These are phyloP conservation scores for Zenarchopterus dispar DNA, from an alignment of 2,797 vertebrate genomes.

Conservation along the genomic window DNA sequence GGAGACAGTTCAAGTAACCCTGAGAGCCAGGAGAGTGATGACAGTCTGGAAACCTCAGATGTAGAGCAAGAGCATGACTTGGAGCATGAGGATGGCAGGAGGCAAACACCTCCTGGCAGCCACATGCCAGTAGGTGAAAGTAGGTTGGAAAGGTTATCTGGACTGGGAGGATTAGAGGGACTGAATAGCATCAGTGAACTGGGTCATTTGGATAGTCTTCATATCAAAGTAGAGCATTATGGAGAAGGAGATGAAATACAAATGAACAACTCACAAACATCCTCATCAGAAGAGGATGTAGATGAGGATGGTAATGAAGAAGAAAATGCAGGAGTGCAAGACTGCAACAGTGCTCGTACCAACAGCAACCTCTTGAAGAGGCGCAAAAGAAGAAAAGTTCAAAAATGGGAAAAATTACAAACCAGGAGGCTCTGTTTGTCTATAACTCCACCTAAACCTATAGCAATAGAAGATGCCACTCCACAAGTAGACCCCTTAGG, in stretches of 20 bases:
- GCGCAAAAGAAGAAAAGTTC: constrained; percentile 96
- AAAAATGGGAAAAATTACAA: constrained; percentile 86
- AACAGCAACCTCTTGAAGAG: constrained; percentile 90
- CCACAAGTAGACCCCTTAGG: constrained; percentile 88
- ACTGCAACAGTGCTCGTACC: constrained; percentile 84
- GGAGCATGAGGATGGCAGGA: constrained; percentile 85
- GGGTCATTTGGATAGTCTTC: constrained; percentile 89
- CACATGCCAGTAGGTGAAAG: constrained; percentile 75
- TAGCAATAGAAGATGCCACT: constrained; percentile 83
- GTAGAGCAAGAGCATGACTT: constrained; percentile 75
- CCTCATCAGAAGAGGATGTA: constrained; percentile 75
- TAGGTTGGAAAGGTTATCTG: constrained; percentile 70
- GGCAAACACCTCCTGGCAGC: constrained; percentile 10
- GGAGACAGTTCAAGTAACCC: constrained; percentile 96
- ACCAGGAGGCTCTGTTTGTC: constrained; percentile 83
- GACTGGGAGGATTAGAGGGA: constrained; percentile 82
- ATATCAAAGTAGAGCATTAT: constrained; percentile 97
- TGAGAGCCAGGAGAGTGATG: constrained; percentile 96
- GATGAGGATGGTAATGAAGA: constrained; percentile 69
- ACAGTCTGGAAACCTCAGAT: constrained; percentile 95
- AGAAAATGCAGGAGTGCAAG: constrained; percentile 81
- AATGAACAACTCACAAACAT: constrained; percentile 88
- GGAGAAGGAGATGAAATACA: constrained; percentile 91
- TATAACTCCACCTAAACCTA: constrained; percentile 87
- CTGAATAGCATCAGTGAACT: constrained; percentile 83